phyloP scores from a whole-genome alignment of 37 sponge, comb jelly and placozoan genomes.

The Haliclona indistincta region DNA sequence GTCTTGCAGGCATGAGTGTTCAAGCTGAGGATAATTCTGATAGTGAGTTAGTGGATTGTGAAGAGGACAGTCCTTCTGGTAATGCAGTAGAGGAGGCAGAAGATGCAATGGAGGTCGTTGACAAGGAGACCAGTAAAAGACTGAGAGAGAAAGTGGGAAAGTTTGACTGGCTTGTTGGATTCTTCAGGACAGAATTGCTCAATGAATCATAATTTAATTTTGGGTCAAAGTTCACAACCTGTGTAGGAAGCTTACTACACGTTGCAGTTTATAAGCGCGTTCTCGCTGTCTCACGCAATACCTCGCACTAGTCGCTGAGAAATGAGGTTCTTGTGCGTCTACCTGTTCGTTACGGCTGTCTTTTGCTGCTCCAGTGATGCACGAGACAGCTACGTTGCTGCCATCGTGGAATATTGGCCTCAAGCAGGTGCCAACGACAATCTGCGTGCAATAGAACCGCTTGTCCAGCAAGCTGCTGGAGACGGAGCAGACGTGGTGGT shows the following conservation, averaged over 20 bases:
- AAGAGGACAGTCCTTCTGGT: background rate
- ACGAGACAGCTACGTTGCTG: too few species aligned
- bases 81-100: conserved; percentile 4
- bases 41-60: background rate
- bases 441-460: too few species aligned
- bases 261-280: too few species aligned
- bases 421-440: too few species aligned
- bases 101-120: background rate
- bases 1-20: background rate
- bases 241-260: too few species aligned
- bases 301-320: too few species aligned
- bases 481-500: conserved; percentile 47
- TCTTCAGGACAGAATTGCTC: background rate
- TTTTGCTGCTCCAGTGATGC: too few species aligned
- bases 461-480: background rate
- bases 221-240: too few species aligned
- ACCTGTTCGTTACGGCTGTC: too few species aligned
- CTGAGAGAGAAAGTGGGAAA: background rate
- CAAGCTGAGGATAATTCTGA: background rate
- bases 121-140: background rate
- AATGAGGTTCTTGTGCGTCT: too few species aligned
- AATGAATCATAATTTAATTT: background rate
- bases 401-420: too few species aligned
- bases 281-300: too few species aligned
- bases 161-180: conserved; percentile 1